These are phyloP conservation scores for Ernsta delagoae DNA, from an alignment of 2,888 invertebrate species.

Conservation along the genomic window DNA sequence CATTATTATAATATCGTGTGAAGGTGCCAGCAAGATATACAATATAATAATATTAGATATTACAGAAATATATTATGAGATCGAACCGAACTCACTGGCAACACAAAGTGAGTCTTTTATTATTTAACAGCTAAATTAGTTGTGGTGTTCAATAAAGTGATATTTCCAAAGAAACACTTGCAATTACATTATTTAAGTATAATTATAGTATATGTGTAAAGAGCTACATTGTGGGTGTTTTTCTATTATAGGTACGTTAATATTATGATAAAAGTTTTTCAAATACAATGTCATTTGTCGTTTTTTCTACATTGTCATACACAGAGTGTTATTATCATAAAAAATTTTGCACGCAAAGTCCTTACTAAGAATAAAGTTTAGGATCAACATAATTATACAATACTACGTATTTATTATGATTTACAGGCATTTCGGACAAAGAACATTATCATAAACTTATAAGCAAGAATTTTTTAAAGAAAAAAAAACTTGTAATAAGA, in stretches of 20 bases:
- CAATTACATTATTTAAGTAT: neutral
- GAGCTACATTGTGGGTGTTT: neutral
- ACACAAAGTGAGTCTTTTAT: constrained; percentile 9
- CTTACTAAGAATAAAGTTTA: no score
- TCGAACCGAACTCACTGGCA: constrained; percentile 23
- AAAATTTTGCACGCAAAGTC: no score
- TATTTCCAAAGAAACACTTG: constrained; percentile 7
- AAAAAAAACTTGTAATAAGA: no score
- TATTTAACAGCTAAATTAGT: neutral
- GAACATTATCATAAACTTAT: no score
- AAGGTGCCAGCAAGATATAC: constrained; percentile 16
- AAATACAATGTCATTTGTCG: neutral
- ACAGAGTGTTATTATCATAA: no score
- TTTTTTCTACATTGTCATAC: no score
- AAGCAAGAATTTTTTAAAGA: no score
- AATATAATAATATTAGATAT: neutral
- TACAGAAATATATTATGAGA: constrained; percentile 27
- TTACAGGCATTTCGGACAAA: no score
- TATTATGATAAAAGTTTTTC: neutral
- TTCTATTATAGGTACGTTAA: neutral
- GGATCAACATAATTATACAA: no score
- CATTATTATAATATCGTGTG: neutral
- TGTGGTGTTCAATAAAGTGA: constrained; percentile 26
- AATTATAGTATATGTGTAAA: neutral
- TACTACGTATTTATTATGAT: no score